phyloP scores from a whole-genome alignment of 1,140 invertebrate genomes.

The Sitobion miscanthi region DNA sequence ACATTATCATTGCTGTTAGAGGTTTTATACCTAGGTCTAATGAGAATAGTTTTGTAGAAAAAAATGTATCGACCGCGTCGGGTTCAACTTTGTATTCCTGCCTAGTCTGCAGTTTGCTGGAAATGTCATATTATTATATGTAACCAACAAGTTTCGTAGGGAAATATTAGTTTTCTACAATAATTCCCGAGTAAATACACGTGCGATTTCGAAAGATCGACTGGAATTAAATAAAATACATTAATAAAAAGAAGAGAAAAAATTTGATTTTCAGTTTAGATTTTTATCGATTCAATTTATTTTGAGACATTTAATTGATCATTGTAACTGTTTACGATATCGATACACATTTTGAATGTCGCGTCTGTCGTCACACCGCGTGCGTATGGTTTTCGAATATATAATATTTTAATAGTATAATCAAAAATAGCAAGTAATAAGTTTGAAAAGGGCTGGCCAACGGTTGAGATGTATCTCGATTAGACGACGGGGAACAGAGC shows the following conservation, averaged over 20 bases:
- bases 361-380: no score
- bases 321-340: neutral
- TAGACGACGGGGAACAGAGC: neutral
- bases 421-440: neutral
- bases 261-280: neutral
- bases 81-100: neutral
- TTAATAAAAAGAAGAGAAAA: no score
- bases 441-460: neutral
- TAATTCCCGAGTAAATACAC: no score
- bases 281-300: neutral
- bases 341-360: neutral
- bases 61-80: neutral
- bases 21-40: neutral
- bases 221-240: no score
- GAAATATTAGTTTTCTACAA: no score
- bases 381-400: neutral
- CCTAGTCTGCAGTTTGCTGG: neutral
- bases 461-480: neutral
- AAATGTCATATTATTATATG: neutral
- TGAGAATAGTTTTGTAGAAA: neutral
- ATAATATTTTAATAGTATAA: neutral
- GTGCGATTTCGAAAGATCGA: no score
- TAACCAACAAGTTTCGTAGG: neutral
- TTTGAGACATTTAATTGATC: neutral
- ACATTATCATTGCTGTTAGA: neutral